A percentile compares a stretch with the other conserved stretches of the same genome.
phyloP scores from a whole-genome alignment of 2,888 invertebrate genomes.

The Cephus spinipes region DNA sequence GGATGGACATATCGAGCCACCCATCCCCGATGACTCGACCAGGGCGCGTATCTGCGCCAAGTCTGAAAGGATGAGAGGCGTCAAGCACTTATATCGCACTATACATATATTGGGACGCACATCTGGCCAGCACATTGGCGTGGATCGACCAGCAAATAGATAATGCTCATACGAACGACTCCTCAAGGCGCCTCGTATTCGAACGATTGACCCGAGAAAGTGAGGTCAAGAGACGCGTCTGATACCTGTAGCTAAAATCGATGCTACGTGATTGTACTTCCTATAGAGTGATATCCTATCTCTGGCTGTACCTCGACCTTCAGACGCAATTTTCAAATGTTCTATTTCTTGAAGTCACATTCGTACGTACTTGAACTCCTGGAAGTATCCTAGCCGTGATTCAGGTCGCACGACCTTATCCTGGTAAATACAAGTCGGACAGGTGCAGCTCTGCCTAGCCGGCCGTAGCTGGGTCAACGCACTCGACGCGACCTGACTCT shows the following conservation, averaged over 20 bases:
- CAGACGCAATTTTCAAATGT: background rate
- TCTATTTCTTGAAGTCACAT: background rate
- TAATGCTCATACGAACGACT: background rate
- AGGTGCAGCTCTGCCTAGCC: slow-evolving; percentile 56
- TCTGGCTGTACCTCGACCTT: background rate
- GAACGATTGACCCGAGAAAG: slow-evolving; percentile 51
- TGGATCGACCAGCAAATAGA: background rate
- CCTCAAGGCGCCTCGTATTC: slow-evolving; percentile 39
- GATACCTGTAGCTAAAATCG: background rate
- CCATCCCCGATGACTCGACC: slow-evolving; percentile 77
- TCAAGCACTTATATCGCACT: background rate
- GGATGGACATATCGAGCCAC: slow-evolving; percentile 81
- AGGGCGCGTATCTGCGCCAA: slow-evolving; percentile 85
- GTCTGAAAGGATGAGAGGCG: slow-evolving; percentile 72
- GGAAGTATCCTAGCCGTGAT: slow-evolving; percentile 22
- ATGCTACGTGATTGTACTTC: background rate
- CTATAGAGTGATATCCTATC: background rate
- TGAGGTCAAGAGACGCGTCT: slow-evolving; percentile 43
- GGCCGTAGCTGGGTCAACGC: slow-evolving; percentile 63
- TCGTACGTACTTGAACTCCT: background rate
- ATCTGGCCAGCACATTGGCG: background rate
- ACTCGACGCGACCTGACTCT: slow-evolving; percentile 44
- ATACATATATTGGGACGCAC: background rate
- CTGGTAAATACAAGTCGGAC: slow-evolving; percentile 40
- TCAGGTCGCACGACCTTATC: slow-evolving; percentile 52